Conservation (phyloP, 2,113 vertebrate species). For the Urocynchramus pylzowi region DNA sequence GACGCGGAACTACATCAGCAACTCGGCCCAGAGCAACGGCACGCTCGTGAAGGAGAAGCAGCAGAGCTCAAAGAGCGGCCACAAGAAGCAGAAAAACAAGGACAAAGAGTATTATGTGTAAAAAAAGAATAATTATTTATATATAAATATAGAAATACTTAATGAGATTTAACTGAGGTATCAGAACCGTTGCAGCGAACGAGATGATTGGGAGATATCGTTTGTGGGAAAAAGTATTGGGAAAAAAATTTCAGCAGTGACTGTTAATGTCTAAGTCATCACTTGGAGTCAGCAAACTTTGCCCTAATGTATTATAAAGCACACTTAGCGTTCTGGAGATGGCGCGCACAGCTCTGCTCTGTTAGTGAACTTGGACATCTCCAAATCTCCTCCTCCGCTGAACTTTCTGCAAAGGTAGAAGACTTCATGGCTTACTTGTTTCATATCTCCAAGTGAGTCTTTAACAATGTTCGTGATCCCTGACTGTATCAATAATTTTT, state of each 20-base stretch:
- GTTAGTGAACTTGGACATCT: slow-evolving; percentile 77
- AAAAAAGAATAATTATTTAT: slow-evolving; percentile 71
- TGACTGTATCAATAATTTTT: slow-evolving; percentile 74
- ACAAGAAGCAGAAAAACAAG: slow-evolving; percentile 99
- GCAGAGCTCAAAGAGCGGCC: slow-evolving; percentile 90
- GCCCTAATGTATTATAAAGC: slow-evolving; percentile 94
- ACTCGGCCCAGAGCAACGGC: slow-evolving; percentile 99
- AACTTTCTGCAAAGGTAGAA: slow-evolving; percentile 85
- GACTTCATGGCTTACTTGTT: slow-evolving; percentile 88
- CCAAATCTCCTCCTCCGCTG: slow-evolving; percentile 81
- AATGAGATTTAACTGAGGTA: slow-evolving; percentile 59
- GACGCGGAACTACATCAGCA: slow-evolving; percentile 99
- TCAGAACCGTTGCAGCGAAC: slow-evolving; percentile 71
- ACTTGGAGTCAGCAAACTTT: slow-evolving; percentile 83
- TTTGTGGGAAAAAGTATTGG: slow-evolving; percentile 78
- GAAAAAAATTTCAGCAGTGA: slow-evolving; percentile 68
- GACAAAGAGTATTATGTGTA: slow-evolving; percentile 99
- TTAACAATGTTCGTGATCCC: slow-evolving; percentile 76
- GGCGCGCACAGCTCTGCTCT: slow-evolving; percentile 57
- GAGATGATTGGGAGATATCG: slow-evolving; percentile 75
- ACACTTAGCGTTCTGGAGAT: slow-evolving; percentile 79
- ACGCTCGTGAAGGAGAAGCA: slow-evolving; percentile 96
- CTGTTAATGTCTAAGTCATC: slow-evolving; percentile 63
- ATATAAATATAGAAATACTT: slow-evolving; percentile 69
- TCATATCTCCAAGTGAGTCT: slow-evolving; percentile 93